Evolutionary conservation across 2,888 invertebrate genomes (phyloP).

Genomic region (Rhorus exstirpatorius): DNA sequence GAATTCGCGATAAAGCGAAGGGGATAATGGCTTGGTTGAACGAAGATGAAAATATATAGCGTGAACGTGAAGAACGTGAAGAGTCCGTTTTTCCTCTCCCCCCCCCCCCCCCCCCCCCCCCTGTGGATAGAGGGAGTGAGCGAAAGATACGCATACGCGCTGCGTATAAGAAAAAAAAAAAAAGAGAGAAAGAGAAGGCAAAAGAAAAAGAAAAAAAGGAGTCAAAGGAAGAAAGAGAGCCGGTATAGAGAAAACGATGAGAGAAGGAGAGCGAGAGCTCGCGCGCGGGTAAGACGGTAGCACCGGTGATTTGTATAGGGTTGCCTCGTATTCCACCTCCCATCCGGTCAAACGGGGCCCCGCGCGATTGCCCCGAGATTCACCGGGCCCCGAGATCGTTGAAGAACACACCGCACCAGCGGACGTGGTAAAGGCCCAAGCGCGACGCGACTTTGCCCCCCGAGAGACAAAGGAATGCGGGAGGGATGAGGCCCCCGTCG

Average conservation of each 20-base stretch:
- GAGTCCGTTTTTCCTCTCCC: constrained; percentile 19
- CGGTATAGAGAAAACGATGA: constrained; percentile 69
- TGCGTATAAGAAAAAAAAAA: constrained; percentile 51
- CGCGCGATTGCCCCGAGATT: constrained; percentile 82
- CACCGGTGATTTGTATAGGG: constrained; percentile 85
- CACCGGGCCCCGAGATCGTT: constrained; percentile 78
- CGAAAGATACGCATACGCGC: constrained; percentile 41
- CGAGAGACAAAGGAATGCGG: constrained; percentile 68
- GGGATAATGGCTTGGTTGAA: constrained; percentile 65
- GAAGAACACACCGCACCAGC: constrained; percentile 18
- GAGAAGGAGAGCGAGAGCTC: constrained; percentile 74
- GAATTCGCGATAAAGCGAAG: constrained; percentile 57
- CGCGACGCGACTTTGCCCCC: constrained; percentile 78
- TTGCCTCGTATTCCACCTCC: constrained; percentile 82
- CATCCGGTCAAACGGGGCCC: constrained; percentile 70
- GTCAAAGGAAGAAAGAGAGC: constrained; percentile 62
- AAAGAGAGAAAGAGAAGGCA: constrained; percentile 51
- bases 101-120: no score
- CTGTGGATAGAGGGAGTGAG: constrained; percentile 24
- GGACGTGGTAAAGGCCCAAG: constrained; percentile 77
- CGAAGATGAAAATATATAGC: constrained; percentile 53
- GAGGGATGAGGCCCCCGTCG: constrained; percentile 71
- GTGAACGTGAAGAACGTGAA: constrained; percentile 51
- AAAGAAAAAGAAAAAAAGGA: constrained; percentile 29
- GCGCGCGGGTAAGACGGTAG: constrained; percentile 85